Evolutionary conservation across 2,113 vertebrate genomes (phyloP), one percentile per base, ranked within the genome.

Genomic region (Prinia subflava): DNA sequence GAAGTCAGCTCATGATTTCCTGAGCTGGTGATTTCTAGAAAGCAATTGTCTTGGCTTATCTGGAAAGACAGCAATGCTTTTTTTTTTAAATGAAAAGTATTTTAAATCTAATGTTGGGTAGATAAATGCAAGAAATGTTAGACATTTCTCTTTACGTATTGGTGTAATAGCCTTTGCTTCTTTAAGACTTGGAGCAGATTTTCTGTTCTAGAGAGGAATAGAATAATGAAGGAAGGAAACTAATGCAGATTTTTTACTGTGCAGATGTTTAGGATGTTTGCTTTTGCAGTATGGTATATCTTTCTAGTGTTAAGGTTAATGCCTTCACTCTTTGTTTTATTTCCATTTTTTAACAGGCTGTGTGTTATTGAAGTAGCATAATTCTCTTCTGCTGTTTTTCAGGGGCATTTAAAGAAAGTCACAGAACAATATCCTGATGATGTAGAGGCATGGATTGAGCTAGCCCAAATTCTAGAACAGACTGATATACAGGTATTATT

Each of bases 391-490:
- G 41, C 57, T 97, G 56, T 56, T 90, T 92, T 83, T 21, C 78
- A 99, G 99, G 99, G 99, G 33, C 99, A 99, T 97, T 97, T 99
- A 83, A 99, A 99, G 95, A 99, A 99, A 94, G 99, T 99, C 46
- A 99, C 99, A 10, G 99, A 99, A 96, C 99, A 99, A 67, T 99
- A 99, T 94, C 99, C 99, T 28, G 99, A 99, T 96, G 99, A 99
- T 37, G 99, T 99, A 78, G 99, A 99, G 95, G 99, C 99, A 5
- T 99, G 99, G 99, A 99, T 99, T 85, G 99, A 99, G 95, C 95
- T 99, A 86, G 99, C 99, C 68, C 99, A 99, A 92, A 99, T 99
- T 96, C 97, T 99, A 85, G 99, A 99, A 93, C 99, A 99, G 98
- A 99, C 99, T 2, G 99, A 99, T 94, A 99, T 99, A 95, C 99